Percentiles rank a stretch among this genome's conserved stretches.
phyloP scores from a whole-genome alignment of 2,113 vertebrate genomes.

The Dromiciops gliroides region DNA sequence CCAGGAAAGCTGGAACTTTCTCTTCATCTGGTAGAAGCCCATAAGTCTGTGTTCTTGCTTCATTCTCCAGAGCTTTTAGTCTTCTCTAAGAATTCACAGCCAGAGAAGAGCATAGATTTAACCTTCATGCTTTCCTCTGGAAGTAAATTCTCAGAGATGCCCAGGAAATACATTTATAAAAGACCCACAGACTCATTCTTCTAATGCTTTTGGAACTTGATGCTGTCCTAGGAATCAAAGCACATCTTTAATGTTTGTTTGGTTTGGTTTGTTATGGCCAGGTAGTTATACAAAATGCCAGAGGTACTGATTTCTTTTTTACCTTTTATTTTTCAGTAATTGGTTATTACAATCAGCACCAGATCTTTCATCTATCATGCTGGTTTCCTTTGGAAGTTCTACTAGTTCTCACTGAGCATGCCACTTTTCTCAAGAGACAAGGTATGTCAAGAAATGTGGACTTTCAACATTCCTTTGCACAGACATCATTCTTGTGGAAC shows the following conservation, averaged over 20 bases:
- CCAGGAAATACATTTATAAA: neutral
- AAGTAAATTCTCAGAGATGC: neutral
- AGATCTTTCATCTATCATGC: constrained; percentile 4
- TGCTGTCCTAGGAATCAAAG: neutral
- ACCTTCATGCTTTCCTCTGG: neutral
- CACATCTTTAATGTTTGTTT: neutral
- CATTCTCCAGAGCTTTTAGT: neutral
- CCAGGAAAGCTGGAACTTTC: neutral
- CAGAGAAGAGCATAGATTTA: neutral
- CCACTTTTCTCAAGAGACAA: neutral
- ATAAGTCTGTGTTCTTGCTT: neutral
- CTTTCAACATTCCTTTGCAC: neutral
- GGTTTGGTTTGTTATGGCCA: neutral
- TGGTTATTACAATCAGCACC: constrained; percentile 1
- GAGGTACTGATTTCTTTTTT: neutral
- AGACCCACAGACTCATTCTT: neutral
- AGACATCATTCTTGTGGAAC: neutral
- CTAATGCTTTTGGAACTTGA: neutral
- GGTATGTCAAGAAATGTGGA: neutral
- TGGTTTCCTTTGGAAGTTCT: neutral
- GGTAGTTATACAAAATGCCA: neutral
- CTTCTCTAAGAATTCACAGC: neutral
- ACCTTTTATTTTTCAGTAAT: neutral
- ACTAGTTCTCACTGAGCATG: neutral
- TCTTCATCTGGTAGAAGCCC: neutral